These are phyloP conservation scores for Nephrotoma appendiculata DNA, from an alignment of 2,888 invertebrate species.

Conservation along the genomic window DNA sequence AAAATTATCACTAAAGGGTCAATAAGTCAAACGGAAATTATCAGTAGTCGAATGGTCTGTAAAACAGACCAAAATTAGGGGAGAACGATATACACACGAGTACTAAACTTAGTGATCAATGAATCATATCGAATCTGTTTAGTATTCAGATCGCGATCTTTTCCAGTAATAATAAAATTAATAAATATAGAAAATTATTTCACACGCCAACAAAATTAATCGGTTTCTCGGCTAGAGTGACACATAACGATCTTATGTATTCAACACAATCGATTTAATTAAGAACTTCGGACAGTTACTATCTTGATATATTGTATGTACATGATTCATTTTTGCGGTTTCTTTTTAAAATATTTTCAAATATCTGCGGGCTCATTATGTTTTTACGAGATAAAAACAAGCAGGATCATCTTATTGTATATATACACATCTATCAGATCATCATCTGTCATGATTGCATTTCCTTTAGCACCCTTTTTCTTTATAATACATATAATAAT, in stretches of 20 bases:
- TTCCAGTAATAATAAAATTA: not conserved
- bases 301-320: not conserved
- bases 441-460: not conserved
- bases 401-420: not conserved
- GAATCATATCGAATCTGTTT: not conserved
- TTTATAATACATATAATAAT: not conserved
- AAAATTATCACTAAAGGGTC: not conserved
- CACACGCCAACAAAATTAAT: not conserved
- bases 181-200: not conserved
- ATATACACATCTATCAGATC: not conserved
- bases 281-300: not conserved
- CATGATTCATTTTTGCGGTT: not conserved
- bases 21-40: not conserved
- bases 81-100: not conserved
- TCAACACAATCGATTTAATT: not conserved
- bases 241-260: not conserved
- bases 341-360: not conserved
- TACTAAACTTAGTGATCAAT: not conserved
- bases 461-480: not conserved
- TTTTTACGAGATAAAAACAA: not conserved
- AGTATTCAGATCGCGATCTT: not conserved
- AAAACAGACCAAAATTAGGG: not conserved
- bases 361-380: not conserved
- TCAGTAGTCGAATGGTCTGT: not conserved
- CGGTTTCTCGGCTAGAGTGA: not conserved